Evolutionary conservation across 2,888 invertebrate species (phyloP).

Genomic region (Trichogramma evanescens): DNA sequence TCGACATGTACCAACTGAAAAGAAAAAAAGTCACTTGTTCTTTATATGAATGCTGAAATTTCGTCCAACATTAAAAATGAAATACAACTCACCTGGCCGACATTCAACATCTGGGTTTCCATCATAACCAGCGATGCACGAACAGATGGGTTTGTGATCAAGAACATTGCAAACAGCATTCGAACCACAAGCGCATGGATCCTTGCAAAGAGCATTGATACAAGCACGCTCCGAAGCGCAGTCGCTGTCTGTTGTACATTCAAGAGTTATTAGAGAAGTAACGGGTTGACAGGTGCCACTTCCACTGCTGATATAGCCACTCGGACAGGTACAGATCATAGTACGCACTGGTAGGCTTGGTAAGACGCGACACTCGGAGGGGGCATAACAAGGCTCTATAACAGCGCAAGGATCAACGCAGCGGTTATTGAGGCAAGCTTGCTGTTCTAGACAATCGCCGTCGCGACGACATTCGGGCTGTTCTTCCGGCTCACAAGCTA

Average conservation of each 20-base stretch:
- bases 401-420: slow-evolving; percentile 78
- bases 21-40: background rate
- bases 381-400: slow-evolving; percentile 71
- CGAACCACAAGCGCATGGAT: slow-evolving; percentile 80
- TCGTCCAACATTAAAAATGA: background rate
- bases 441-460: slow-evolving; percentile 70
- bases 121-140: slow-evolving; percentile 74
- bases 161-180: slow-evolving; percentile 78
- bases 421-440: slow-evolving; percentile 74
- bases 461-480: slow-evolving; percentile 74
- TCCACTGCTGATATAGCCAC: slow-evolving; percentile 79
- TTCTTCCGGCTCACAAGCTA: slow-evolving; percentile 68
- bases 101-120: slow-evolving; percentile 82
- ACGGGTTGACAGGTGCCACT: slow-evolving; percentile 72
- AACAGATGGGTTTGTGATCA: slow-evolving; percentile 81
- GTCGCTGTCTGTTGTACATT: slow-evolving; percentile 70
- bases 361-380: slow-evolving; percentile 74
- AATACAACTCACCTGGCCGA: slow-evolving; percentile 50
- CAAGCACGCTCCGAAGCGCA: slow-evolving; percentile 75
- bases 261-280: slow-evolving; percentile 56
- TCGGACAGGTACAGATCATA: slow-evolving; percentile 84
- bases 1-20: slow-evolving; percentile 58
- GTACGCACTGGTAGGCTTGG: slow-evolving; percentile 77
- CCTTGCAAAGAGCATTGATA: slow-evolving; percentile 68
- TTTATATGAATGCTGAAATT: background rate